Base-by-base conservation (phyloP, 2,888 invertebrate genomes). In the Pseudococcus jackbeardsleyi region DNA sequence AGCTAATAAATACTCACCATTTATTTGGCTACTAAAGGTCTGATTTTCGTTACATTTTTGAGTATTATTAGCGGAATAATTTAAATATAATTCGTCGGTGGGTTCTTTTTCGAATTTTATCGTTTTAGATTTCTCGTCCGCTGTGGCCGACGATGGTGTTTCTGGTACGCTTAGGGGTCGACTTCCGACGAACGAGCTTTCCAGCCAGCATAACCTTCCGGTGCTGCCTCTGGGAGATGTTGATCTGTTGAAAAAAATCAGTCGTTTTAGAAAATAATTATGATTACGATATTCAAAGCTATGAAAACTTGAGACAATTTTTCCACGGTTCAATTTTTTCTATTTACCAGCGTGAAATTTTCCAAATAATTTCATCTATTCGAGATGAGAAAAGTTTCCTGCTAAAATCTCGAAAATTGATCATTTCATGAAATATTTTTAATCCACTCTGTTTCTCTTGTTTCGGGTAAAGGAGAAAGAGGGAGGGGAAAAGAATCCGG, bases 101-200 rank as follows among this genome's bases (percentile, higher is more conserved):
- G 84, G 22, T 17, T 50, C 50, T 79, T 82, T 84, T 26, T 82
- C 84, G 54, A 59, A 82, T 84, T 84, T 50, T 50, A 84, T 46
- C 46, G 42, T 87, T 19, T 79, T 79, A 15, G 50, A 8, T 50
- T 84, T 72, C 8, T 42, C 46, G 19, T 46, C 46, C 22, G 88
- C 19, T 15, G 46, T 48, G 42, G 50, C 39, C 39, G 84, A 19
- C 50, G 88, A 88, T n/a, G 88, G 88, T 42, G 88, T 85, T 85
- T 88, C 88, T 46, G 88, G 85, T 42, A 68, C 85, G 68, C 84
- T 96, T 91, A 96, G 92, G 4, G 96, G 97, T 91, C 96, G 95
- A 90, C 95, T 96, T 90, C 96, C 96, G 89, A 96, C 96, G 92
- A 98, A 98, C 90, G 97, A 97, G 92, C 97, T 97, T 92, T 98